Percentiles rank a stretch among this genome's conserved stretches.
These are phyloP conservation scores for Ascidia mentula DNA, from an alignment of 23 tunicate genomes.

Conservation along the genomic window DNA sequence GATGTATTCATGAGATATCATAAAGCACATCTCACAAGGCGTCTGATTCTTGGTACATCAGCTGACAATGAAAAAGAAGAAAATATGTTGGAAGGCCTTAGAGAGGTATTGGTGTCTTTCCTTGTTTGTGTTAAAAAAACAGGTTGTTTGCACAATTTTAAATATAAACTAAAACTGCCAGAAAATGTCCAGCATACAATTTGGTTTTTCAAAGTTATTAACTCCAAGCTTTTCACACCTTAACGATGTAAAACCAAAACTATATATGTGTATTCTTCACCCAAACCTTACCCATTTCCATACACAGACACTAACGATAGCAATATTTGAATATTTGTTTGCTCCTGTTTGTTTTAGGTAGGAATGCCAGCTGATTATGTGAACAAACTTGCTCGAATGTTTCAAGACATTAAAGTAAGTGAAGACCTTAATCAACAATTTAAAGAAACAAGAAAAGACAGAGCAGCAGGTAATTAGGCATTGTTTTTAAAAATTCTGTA, in stretches of 20 bases:
- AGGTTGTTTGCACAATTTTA: no score
- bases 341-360: slow-evolving; percentile 22
- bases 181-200: not conserved
- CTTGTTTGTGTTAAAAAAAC: no score
- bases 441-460: slow-evolving; percentile 51
- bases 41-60: slow-evolving; percentile 80
- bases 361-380: slow-evolving; percentile 96
- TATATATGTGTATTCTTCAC: no score
- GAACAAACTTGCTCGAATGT: slow-evolving; percentile 88
- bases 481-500: not conserved
- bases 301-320: no score
- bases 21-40: slow-evolving; percentile 83
- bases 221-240: no score
- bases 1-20: slow-evolving; percentile 91
- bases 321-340: no score
- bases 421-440: slow-evolving; percentile 76
- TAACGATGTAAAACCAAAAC: no score
- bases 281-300: no score
- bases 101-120: slow-evolving; percentile 67
- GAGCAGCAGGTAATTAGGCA: slow-evolving; percentile 31
- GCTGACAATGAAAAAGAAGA: slow-evolving; percentile 88
- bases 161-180: no score
- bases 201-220: no score
- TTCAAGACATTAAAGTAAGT: slow-evolving; percentile 92
- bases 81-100: slow-evolving; percentile 78